These are phyloP conservation scores for Catharus fuscescens DNA, from an alignment of 2,113 vertebrate species.

Conservation along the genomic window DNA sequence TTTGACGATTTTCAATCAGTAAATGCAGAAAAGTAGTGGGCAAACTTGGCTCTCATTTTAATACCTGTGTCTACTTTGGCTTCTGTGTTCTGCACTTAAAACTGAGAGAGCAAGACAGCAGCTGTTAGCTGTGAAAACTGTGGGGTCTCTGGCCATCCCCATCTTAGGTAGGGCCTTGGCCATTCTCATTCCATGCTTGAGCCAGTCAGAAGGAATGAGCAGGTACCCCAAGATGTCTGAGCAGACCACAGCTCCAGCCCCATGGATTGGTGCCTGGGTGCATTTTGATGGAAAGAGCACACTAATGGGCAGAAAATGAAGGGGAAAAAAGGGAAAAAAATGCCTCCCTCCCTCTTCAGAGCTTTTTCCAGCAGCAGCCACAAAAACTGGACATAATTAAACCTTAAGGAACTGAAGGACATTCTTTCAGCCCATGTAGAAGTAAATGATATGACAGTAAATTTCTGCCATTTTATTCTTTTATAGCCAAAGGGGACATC, in stretches of 20 bases:
- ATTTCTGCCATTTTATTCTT: slow-evolving; percentile 1
- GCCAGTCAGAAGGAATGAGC: background rate
- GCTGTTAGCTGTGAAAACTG: background rate
- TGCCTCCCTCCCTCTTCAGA: background rate
- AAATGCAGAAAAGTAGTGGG: background rate
- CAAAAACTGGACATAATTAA: background rate
- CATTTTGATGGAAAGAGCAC: background rate
- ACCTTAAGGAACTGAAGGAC: background rate
- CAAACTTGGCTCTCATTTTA: background rate
- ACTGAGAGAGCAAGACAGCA: background rate
- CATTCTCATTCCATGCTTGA: background rate
- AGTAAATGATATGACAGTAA: background rate
- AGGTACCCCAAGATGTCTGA: background rate
- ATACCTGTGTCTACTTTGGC: background rate
- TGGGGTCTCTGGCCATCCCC: background rate
- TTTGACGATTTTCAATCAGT: rapidly evolving
- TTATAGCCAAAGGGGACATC: background rate
- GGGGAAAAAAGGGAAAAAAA: background rate
- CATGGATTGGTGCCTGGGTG: rapidly evolving
- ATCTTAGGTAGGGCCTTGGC: background rate
- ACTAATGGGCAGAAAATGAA: background rate
- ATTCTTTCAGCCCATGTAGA: background rate
- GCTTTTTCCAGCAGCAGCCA: background rate
- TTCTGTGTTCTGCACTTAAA: background rate
- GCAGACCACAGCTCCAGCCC: background rate